Evolutionary conservation across 30 jellyfish, hydroid and myxozoan genomes (phyloP).

Genomic region (Cassiopea xamachana): DNA sequence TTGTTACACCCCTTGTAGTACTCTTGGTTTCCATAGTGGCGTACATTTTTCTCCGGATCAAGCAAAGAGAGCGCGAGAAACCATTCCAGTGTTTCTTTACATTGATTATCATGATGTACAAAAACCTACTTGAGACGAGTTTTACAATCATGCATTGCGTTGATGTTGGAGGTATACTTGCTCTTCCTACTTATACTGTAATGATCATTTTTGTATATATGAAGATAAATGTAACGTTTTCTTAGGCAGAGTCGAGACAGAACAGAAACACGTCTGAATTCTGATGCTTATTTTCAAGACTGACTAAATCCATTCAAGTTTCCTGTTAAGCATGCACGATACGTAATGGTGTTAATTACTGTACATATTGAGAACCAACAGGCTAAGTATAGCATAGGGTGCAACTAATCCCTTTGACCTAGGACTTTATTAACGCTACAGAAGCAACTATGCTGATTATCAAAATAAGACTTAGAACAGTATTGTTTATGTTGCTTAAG

Average conservation of each 20-base stretch:
- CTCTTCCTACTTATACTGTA: background rate
- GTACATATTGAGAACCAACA: too few species aligned
- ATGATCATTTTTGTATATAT: background rate
- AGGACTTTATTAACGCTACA: too few species aligned
- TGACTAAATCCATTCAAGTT: too few species aligned
- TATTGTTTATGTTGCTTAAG: background rate
- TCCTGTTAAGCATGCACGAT: too few species aligned
- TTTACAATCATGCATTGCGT: conserved; percentile 67
- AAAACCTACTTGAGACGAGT: conserved; percentile 66
- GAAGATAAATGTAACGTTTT: too few species aligned
- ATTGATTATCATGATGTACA: conserved; percentile 57
- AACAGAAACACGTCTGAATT: too few species aligned
- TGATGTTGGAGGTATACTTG: conserved; percentile 61
- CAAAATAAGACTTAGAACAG: background rate
- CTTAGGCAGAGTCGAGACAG: too few species aligned
- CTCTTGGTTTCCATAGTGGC: conserved; percentile 14
- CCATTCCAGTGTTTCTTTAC: conserved; percentile 67
- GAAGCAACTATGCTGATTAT: background rate
- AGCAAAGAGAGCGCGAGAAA: background rate
- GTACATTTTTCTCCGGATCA: conserved; percentile 11
- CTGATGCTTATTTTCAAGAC: too few species aligned
- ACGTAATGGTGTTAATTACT: too few species aligned
- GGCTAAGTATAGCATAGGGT: too few species aligned
- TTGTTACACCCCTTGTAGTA: conserved; percentile 56
- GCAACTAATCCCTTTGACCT: too few species aligned